Conservation (phyloP, 2,113 vertebrate genomes). For the Gallinago undulata region DNA sequence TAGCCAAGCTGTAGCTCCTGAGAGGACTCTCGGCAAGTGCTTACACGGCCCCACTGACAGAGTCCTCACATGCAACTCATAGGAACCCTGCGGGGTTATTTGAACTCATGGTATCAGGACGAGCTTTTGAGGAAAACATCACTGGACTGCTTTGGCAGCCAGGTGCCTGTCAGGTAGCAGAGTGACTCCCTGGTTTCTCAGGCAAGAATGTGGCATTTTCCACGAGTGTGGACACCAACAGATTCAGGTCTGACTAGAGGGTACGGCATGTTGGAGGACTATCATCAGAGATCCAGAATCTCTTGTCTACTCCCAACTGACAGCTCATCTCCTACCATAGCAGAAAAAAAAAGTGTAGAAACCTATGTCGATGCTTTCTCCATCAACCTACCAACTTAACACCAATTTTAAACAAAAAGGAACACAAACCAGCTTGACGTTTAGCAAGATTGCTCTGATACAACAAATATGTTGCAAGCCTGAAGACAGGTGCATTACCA, state of each 20-base stretch:
- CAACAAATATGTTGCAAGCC: slow-evolving; percentile 43
- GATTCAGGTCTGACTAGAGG: neutral
- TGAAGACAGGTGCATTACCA: slow-evolving; percentile 50
- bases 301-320: neutral
- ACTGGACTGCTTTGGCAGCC: neutral
- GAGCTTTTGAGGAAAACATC: neutral
- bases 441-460: slow-evolving; percentile 23
- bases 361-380: neutral
- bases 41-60: neutral
- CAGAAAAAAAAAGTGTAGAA: neutral
- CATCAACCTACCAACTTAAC: neutral
- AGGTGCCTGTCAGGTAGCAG: neutral
- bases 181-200: neutral
- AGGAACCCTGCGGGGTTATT: neutral
- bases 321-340: neutral
- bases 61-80: neutral
- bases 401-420: neutral
- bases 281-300: neutral
- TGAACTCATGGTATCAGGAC: neutral
- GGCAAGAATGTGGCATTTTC: neutral
- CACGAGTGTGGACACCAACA: neutral
- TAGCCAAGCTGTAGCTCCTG: neutral
- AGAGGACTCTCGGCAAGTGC: neutral
- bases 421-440: slow-evolving; percentile 16
- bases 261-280: neutral